Percentiles rank a stretch among this genome's conserved stretches.
These are phyloP conservation scores for Chalcosyrphus nemorum DNA, from an alignment of 2,888 invertebrate species.

Conservation along the genomic window DNA sequence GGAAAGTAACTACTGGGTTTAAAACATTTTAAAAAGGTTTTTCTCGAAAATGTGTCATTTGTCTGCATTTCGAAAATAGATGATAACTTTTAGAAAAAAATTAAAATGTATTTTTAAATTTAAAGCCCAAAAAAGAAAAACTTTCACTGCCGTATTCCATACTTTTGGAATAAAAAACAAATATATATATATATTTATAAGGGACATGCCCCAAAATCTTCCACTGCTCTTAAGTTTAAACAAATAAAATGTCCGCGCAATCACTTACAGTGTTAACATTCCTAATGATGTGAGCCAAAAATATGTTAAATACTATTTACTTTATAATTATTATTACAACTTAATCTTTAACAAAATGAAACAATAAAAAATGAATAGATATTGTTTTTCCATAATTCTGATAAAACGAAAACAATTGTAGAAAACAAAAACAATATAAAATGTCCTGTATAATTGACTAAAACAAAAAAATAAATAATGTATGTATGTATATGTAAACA, in stretches of 20 bases:
- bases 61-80: not conserved
- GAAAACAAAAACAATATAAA: constrained; percentile 14
- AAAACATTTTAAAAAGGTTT: not conserved
- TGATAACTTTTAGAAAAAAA: not conserved
- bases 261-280: constrained; percentile 33
- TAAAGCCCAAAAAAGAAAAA: constrained; percentile 21
- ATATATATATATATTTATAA: constrained; percentile 8
- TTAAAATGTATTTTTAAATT: constrained; percentile 15
- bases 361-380: constrained; percentile 8
- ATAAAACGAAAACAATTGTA: not conserved
- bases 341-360: constrained; percentile 5
- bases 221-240: not conserved
- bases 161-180: constrained; percentile 47
- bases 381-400: constrained; percentile 20
- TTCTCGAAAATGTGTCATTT: not conserved
- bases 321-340: constrained; percentile 14
- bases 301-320: constrained; percentile 18
- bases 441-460: constrained; percentile 34
- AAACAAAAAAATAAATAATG: not conserved
- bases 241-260: constrained; percentile 10
- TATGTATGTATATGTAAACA: constrained; percentile 44
- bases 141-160: constrained; percentile 69
- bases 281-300: constrained; percentile 51
- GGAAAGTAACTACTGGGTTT: not conserved
- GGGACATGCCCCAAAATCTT: constrained; percentile 1